Evolutionary conservation across 1,140 invertebrate genomes (phyloP), one percentile per base, ranked within the genome.

Genomic region (Stegodyphus mimosarum): DNA sequence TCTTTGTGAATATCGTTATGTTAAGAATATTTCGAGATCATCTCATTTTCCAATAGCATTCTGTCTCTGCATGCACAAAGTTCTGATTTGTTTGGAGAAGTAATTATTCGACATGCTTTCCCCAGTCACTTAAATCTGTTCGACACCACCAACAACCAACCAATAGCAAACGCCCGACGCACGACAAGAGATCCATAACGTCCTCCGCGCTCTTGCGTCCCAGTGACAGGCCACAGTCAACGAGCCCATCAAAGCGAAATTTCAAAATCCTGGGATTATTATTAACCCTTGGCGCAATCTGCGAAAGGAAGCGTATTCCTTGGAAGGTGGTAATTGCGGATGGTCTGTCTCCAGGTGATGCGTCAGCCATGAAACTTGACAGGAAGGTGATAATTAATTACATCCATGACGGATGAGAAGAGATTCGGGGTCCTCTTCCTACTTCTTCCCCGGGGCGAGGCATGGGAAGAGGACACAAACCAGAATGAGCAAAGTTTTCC

Each of bases 351-450:
- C 55, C 77, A 79, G 77, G 77, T 79, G 77, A 67, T 67, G 51
- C 63, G 75, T 77, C 64, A 67, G 52, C 17, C 17, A 6, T 55
- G 13, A 33, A 33, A 33, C 63, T 51, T 63, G 48, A n/a, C 17
- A 70, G 64, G 77, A 79, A 79, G 77, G 77, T 79, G 77, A 49
- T 79, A 79, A 79, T 79, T 79, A 79, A 79, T 79, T 79, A 51
- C 77, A 70, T 69, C 66, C 77, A 67, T 79, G 77, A 79, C 67
- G 77, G 66, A 70, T 79, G 50, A 17, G 64, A 79, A 70, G 50
- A 33, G 33, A 77, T 77, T 67, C 49, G 48, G 13, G 73, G 49
- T 52, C 60, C 53, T 77, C 67, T 55, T 33, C 67, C 75, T 77
- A 49, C 10, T 63, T 33, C 10, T 63, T n/a, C 60, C n/a, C 60